phyloP scores from a whole-genome alignment of 2,888 invertebrate genomes.

The Conomelus anceps region DNA sequence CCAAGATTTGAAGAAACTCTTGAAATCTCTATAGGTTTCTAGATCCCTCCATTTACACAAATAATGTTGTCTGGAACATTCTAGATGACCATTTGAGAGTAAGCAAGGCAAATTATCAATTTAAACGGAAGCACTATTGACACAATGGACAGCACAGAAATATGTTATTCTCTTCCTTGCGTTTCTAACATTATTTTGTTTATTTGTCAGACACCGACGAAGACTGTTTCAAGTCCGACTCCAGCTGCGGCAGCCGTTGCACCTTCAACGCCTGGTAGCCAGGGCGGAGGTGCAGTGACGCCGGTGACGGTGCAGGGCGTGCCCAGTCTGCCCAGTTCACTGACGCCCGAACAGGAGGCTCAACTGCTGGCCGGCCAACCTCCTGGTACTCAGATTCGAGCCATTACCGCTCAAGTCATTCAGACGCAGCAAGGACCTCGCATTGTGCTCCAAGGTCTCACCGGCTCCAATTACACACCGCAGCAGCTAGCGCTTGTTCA shows the following conservation, averaged over 20 bases:
- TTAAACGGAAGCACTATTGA: no score
- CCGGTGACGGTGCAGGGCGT: constrained; percentile 34
- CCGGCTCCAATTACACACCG: constrained; percentile 73
- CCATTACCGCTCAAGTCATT: constrained; percentile 74
- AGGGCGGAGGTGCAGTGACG: constrained; percentile 30
- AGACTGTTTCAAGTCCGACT: constrained; percentile 25
- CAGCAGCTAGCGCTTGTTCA: constrained; percentile 77
- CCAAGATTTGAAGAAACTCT: no score
- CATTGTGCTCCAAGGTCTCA: constrained; percentile 77
- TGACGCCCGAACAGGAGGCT: constrained; percentile 52
- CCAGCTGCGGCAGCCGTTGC: constrained; percentile 34
- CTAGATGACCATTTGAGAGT: no score
- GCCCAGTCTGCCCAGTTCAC: constrained; percentile 30
- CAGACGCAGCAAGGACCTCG: constrained; percentile 78
- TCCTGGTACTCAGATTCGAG: constrained; percentile 77
- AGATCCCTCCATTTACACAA: no score
- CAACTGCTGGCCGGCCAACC: constrained; percentile 71
- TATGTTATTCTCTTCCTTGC: no score
- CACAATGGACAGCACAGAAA: no score
- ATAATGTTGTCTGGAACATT: no score
- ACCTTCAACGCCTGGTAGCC: constrained; percentile 30
- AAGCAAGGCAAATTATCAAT: no score
- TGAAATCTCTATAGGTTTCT: no score
- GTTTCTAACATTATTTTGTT: neutral
- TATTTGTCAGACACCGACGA: constrained; percentile 20